Conservation (phyloP, 2,888 invertebrate genomes). For the Hartigia nigra region DNA sequence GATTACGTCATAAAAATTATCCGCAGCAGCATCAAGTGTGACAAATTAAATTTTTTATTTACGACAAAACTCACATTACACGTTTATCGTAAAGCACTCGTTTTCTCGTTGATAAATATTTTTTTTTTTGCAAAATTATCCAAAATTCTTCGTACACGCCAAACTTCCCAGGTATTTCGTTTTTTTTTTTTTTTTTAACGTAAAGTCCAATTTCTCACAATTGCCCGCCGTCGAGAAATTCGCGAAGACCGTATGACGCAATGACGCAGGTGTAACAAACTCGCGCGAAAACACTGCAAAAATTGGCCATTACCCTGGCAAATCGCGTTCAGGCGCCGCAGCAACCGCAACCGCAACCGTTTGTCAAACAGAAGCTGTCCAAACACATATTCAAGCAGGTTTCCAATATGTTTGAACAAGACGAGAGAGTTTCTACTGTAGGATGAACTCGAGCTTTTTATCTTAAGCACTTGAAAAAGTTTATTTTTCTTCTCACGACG, state of each 20-base stretch:
- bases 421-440: background rate
- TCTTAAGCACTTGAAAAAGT: background rate
- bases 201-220: background rate
- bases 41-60: too few species aligned
- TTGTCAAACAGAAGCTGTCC: background rate
- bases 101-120: background rate
- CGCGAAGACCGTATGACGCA: background rate
- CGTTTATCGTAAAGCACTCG: background rate
- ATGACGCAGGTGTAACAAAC: background rate
- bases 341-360: background rate
- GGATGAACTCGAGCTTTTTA: background rate
- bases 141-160: background rate
- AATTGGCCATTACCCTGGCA: background rate
- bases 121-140: background rate
- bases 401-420: background rate
- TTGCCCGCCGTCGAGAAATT: conserved; percentile 2
- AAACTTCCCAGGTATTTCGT: too few species aligned
- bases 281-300: background rate
- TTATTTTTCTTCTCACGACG: background rate
- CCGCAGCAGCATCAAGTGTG: background rate
- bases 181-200: background rate
- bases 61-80: background rate
- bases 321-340: conserved; percentile 1
- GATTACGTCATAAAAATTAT: background rate
- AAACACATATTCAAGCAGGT: background rate